Evolutionary conservation across 1,140 invertebrate genomes (phyloP), one percentile per base, ranked within the genome.

Genomic region (Caenorhabditis tropicalis): DNA sequence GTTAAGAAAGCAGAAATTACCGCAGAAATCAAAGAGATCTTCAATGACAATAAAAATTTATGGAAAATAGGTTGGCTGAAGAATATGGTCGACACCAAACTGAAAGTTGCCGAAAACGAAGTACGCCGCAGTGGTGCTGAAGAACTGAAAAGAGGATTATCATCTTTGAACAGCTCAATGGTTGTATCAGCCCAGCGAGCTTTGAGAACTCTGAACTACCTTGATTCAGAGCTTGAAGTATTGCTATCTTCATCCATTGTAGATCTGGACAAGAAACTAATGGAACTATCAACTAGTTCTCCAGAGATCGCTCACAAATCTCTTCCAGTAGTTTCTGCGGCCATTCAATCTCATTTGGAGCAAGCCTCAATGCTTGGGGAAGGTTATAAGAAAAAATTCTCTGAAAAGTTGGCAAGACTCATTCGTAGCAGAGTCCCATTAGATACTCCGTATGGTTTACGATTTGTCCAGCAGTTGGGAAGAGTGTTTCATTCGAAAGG

Each of bases 281-380:
- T 79, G 21, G 84, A 81, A 43, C 24, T 81, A 21, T 81, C 79
- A 21, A 58, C 33, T n/a, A 46, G 19, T 7, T 65, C 84, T 19
- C 36, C 79, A 16, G 79, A 82, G n/a, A 27, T 53, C 7, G 49
- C 84, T 19, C 31, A 49, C 16, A 46, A 81, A 10, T 86, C 12
- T 33, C 88, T 65, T 80, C 87, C 51, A 46, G 82, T 46, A 24
- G 89, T n/a, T 81, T 87, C 43, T 82, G 85, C 36, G 53, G 82
- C 43, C 70, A 85, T 91, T 46, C 86, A 91, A 33, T 79, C 85
- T 33, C 49, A 82, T 43, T 70, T 91, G 83, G 90, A 90, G 79
- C 90, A 90, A 83, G 90, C 87, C 31, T 84, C 89, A 29, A 48
- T 90, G 56, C 88, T 90, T 27, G 89, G 89, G 85, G 60, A 87